Conservation (phyloP, 2,113 vertebrate genomes). For the Enhydra lutris region DNA sequence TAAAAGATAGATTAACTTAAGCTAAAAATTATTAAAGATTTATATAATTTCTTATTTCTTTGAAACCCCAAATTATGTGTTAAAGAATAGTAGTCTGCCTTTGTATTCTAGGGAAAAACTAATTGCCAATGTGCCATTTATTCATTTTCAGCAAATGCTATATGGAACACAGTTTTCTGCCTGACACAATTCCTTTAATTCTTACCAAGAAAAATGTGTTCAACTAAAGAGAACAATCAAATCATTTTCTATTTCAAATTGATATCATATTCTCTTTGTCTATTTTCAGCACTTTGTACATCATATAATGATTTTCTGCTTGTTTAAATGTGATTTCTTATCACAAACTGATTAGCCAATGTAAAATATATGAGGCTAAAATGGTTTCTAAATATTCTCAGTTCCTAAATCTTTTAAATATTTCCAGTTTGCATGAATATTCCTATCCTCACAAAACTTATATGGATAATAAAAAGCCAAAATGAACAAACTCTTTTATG, state of each 20-base stretch:
- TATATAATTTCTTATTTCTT: conserved; percentile 53
- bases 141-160: conserved; percentile 75
- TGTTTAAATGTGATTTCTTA: conserved; percentile 74
- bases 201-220: conserved; percentile 73
- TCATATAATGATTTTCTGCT: conserved; percentile 81
- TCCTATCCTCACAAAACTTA: background rate
- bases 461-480: background rate
- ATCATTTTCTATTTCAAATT: conserved; percentile 70
- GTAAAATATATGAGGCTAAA: conserved; percentile 35
- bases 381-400: conserved; percentile 18
- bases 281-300: conserved; percentile 69
- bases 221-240: conserved; percentile 67
- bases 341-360: conserved; percentile 70
- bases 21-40: conserved; percentile 49
- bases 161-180: conserved; percentile 75
- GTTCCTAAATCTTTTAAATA: conserved; percentile 73
- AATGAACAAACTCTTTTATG: background rate
- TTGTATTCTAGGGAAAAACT: conserved; percentile 35
- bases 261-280: background rate
- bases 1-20: background rate
- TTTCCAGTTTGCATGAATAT: conserved; percentile 42
- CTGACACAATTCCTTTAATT: conserved; percentile 75
- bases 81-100: background rate
- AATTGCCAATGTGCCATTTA: conserved; percentile 40
- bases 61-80: conserved; percentile 12